Conservation (phyloP, 2,113 vertebrate genomes). For the rat (Rattus norvegicus) region DNA sequence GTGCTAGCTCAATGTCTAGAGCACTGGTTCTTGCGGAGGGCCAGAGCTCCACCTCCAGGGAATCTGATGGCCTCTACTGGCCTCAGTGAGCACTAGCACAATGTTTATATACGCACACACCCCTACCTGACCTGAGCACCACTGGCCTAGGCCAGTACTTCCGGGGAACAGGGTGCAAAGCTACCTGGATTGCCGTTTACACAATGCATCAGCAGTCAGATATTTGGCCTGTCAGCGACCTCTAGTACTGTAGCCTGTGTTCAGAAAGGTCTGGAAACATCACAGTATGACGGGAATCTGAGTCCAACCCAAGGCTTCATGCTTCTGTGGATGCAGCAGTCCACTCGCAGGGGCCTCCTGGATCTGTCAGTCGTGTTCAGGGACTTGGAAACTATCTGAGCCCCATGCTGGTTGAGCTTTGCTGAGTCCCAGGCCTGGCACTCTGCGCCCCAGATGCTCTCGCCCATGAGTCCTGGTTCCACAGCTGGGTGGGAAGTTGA, state of each 20-base stretch:
- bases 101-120: background rate
- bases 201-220: background rate
- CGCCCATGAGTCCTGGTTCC: background rate
- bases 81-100: background rate
- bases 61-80: background rate
- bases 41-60: background rate
- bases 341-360: background rate
- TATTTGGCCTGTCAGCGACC: background rate
- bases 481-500: background rate
- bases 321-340: fast-evolving
- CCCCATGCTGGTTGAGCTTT: background rate
- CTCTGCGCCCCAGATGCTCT: background rate
- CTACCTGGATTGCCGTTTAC: background rate
- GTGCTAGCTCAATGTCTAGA: background rate
- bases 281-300: background rate
- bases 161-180: background rate
- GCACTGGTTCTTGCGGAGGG: background rate
- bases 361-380: background rate
- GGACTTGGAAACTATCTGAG: background rate
- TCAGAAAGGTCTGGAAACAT: constrained; percentile 38
- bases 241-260: constrained; percentile 27
- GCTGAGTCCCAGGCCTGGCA: background rate
- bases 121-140: background rate
- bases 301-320: background rate
- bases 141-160: background rate